A percentile compares a stretch with the other conserved stretches of the same genome.
phyloP scores from a whole-genome alignment of 2,888 invertebrate genomes.

The Polyploca ridens region DNA sequence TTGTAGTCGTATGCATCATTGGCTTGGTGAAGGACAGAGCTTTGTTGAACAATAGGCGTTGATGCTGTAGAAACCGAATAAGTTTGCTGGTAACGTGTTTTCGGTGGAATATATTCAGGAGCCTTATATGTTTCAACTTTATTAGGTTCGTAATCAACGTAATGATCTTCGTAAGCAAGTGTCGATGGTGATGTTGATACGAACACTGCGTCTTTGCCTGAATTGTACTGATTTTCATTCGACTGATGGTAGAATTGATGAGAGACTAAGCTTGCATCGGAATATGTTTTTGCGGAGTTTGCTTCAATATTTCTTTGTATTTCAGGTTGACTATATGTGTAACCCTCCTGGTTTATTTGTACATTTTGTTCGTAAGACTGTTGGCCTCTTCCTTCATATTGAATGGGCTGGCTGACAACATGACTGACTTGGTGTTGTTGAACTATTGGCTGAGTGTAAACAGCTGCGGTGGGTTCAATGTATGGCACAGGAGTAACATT shows the following conservation, averaged over 20 bases:
- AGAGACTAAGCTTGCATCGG: slow-evolving; percentile 72
- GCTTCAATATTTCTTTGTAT: slow-evolving; percentile 66
- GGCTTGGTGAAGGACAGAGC: slow-evolving; percentile 47
- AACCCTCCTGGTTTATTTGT: slow-evolving; percentile 58
- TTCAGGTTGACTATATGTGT: slow-evolving; percentile 72
- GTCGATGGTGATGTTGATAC: slow-evolving; percentile 72
- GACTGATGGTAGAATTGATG: slow-evolving; percentile 71
- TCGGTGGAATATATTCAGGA: slow-evolving; percentile 58
- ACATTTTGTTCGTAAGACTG: slow-evolving; percentile 50
- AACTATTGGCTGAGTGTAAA: slow-evolving; percentile 60
- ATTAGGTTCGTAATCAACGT: slow-evolving; percentile 62
- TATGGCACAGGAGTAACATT: slow-evolving; percentile 60
- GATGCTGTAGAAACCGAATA: slow-evolving; percentile 58
- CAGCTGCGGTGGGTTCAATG: slow-evolving; percentile 58
- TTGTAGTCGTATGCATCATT: slow-evolving; percentile 57
- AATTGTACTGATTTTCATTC: slow-evolving; percentile 49
- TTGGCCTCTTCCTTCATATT: slow-evolving; percentile 51
- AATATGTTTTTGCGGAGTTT: slow-evolving; percentile 56
- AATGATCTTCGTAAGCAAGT: slow-evolving; percentile 72
- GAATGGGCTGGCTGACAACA: slow-evolving; percentile 49
- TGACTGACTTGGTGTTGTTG: slow-evolving; percentile 63
- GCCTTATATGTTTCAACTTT: slow-evolving; percentile 55
- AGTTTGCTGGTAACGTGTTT: slow-evolving; percentile 56
- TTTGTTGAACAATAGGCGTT: slow-evolving; percentile 58
- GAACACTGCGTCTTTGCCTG: slow-evolving; percentile 57